Base-by-base conservation (phyloP, 1,140 invertebrate genomes). In the Octopus bimaculoides region DNA sequence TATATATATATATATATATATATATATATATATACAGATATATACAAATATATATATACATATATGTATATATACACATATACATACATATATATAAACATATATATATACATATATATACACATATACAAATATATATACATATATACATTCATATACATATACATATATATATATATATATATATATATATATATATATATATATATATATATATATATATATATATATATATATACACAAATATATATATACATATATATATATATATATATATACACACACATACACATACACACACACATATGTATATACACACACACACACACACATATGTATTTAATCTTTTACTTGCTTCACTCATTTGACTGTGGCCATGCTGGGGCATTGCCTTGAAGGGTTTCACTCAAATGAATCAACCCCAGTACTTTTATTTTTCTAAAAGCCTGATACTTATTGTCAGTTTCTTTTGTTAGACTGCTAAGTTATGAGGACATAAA, bases 261-360 rank as follows among this genome's bases (percentile, higher is more conserved):
- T 54, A 75, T 55, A 77, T 66, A 74, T 4, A 61, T 8, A 79
- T 14, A 52, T n/a, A 66, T 55, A 82, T 54, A 77, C 3, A 69
- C 12, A 82, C 1, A 20, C 12, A 82, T 7, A 74, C 5, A 80
- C 69, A 20, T 76, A 78, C 73, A 71, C 5, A 17, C 53, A 73
- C 74, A 78, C 3, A 17, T 61, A 61, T 17, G 3, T 61, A 61
- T 17, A 1, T 3, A 61, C 56, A 61, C 3, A 61, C 3, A 61
- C 17, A 61, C 3, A 61, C 56, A 61, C 3, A 17, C 56, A 61
- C 3, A 61, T 17, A 61, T 10, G 3, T 17, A 61, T 61, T 61
- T 61, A 17, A 17, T 17, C 17, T 61, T 61, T 61, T n/a, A n/a
- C n/a, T n/a, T n/a, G n/a, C n/a, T n/a, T n/a, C n/a, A n/a, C n/a